Percentiles rank a stretch among this genome's conserved stretches.
These are phyloP conservation scores for Sebastes minor DNA, from an alignment of 2,797 vertebrate species.

Conservation along the genomic window DNA sequence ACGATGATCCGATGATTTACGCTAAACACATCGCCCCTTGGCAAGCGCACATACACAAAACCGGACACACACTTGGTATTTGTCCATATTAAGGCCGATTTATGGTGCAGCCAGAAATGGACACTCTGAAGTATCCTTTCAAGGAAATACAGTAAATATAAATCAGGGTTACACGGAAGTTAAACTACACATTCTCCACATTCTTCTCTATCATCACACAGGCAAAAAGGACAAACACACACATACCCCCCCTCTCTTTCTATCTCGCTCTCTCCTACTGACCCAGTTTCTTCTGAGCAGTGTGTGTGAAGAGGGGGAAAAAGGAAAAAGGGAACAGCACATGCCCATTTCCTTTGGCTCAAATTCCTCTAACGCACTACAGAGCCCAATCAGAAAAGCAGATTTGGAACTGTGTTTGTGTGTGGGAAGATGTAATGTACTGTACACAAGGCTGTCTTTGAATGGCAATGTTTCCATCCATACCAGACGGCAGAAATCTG, in stretches of 20 bases:
- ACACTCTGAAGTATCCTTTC: slow-evolving; percentile 49
- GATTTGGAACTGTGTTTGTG: background rate
- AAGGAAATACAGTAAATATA: slow-evolving; percentile 52
- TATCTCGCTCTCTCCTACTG: slow-evolving; percentile 61
- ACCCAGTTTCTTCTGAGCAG: slow-evolving; percentile 73
- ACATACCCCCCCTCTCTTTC: background rate
- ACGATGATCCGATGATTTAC: slow-evolving; percentile 40
- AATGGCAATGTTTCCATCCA: background rate
- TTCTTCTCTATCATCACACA: slow-evolving; percentile 60
- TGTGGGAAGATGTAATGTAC: background rate
- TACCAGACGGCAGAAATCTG: background rate
- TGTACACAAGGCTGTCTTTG: background rate
- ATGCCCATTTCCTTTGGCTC: slow-evolving; percentile 72
- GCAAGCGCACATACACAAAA: slow-evolving; percentile 40
- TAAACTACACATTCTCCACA: slow-evolving; percentile 64
- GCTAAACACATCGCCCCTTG: slow-evolving; percentile 23
- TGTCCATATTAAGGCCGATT: slow-evolving; percentile 64
- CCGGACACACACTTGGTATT: slow-evolving; percentile 36
- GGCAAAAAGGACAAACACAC: slow-evolving; percentile 54
- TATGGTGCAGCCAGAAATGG: slow-evolving; percentile 26
- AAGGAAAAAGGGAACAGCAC: slow-evolving; percentile 56
- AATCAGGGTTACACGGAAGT: slow-evolving; percentile 44
- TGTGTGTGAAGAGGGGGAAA: slow-evolving; percentile 54
- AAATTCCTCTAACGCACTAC: slow-evolving; percentile 53
- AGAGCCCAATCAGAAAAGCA: slow-evolving; percentile 42